Evolutionary conservation across 2,888 invertebrate genomes (phyloP).

Genomic region (Nomada hirtipes): DNA sequence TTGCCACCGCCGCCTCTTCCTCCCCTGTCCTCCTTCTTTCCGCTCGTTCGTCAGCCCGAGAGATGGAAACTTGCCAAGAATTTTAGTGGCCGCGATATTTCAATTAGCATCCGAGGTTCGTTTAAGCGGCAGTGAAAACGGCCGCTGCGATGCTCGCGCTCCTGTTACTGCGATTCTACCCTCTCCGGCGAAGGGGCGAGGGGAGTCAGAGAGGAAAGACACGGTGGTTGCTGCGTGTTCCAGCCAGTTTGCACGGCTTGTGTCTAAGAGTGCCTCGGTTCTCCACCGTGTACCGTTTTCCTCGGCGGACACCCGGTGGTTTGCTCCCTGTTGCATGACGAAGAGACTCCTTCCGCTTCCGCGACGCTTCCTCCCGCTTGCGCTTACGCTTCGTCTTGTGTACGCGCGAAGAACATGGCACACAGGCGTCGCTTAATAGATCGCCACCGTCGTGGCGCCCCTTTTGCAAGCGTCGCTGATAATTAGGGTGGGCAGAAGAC

Average conservation of each 20-base stretch:
- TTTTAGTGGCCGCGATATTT: conserved; percentile 82
- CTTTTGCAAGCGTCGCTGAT: conserved; percentile 10
- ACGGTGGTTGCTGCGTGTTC: conserved; percentile 13
- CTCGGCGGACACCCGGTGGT: conserved; percentile 32
- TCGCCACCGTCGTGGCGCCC: background rate
- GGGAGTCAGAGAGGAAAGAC: background rate
- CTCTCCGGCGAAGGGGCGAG: background rate
- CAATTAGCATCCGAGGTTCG: conserved; percentile 81
- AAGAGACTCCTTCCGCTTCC: conserved; percentile 59
- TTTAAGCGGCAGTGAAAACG: conserved; percentile 78
- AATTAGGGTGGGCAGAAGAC: conserved; percentile 25
- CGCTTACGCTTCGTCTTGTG: background rate
- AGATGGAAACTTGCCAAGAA: conserved; percentile 78
- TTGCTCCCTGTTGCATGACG: conserved; percentile 59
- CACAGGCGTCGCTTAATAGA: conserved; percentile 39
- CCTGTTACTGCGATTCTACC: conserved; percentile 1
- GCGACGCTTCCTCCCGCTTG: background rate
- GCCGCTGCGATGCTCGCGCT: conserved; percentile 58
- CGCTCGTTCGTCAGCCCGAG: conserved; percentile 51
- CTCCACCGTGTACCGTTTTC: conserved; percentile 25
- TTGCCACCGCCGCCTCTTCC: conserved; percentile 59
- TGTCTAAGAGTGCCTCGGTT: conserved; percentile 36
- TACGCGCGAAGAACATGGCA: conserved; percentile 45
- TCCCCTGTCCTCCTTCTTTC: conserved; percentile 43
- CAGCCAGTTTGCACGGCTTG: conserved; percentile 24